Evolutionary conservation across 2,113 vertebrate genomes (phyloP), one percentile per base, ranked within the genome.

Genomic region (Puma concolor): DNA sequence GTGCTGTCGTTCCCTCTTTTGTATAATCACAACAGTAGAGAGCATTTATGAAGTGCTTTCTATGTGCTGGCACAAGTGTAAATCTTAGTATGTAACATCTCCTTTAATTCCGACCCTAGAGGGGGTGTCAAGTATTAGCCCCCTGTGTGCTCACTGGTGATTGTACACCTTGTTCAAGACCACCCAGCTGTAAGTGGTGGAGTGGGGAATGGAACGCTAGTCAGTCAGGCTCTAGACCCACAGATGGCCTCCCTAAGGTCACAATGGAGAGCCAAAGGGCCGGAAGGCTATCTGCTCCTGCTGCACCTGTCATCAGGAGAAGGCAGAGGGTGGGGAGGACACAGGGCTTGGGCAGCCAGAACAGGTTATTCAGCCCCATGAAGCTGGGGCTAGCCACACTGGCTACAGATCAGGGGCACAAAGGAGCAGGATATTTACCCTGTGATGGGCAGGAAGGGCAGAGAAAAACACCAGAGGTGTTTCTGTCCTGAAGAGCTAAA

Each of bases 171-270:
- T 52, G 27, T 76, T 74, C 67, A 44, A 69, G 67, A n/a, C 38
- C n/a, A 12, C 23, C 2, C 23, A 41, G 38, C 23, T 2, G 0
- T 9, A 38, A 15, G 31, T 14, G 52, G 38, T 9, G 3, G 10
- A 69, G n/a, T 3, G 7, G 29, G 33, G 82, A 60, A 8, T 25
- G 41, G 64, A 67, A 83, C 9, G 31, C 14, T 36, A 64, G 44
- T 14, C 4, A 4, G 41, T 76, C 31, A 7, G 80, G 63, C 79
- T 38, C 66, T 64, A 64, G 74, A 87, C 14, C 54, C 38, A 23
- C 38, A 54, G 54, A 41, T 31, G 69, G 19, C 63, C 74, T 87
- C 27, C 1, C 44, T 3, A 36, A 36, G n/a, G 25, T 63, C 69
- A 31, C 9, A n/a, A 0, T 29, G 64, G 57, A 25, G 11, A 72